A percentile compares a stretch with the other conserved stretches of the same genome.
phyloP scores from a whole-genome alignment of 1,140 invertebrate genomes.

The Drosophila mauritiana region DNA sequence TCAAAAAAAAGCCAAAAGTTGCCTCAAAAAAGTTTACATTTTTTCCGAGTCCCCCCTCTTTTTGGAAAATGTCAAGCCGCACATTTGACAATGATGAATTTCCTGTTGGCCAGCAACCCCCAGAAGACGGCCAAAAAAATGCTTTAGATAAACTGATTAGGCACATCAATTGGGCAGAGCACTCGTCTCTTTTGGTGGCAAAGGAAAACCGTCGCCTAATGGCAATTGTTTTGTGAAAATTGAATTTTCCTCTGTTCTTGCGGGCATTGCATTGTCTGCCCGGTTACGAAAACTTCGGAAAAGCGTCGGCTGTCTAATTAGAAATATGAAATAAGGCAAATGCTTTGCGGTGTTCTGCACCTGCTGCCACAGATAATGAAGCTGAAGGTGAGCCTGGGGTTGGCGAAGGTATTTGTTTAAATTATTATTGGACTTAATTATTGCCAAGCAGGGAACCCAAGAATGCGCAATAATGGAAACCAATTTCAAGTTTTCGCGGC shows the following conservation, averaged over 20 bases:
- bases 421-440: constrained; percentile 84
- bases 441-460: constrained; percentile 48
- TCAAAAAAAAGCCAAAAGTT: constrained; percentile 47
- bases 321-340: constrained; percentile 71
- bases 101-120: constrained; percentile 61
- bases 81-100: constrained; percentile 80
- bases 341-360: constrained; percentile 73
- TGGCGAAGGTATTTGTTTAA: constrained; percentile 76
- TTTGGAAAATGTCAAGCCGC: constrained; percentile 74
- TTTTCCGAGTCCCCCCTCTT: constrained; percentile 22
- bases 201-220: constrained; percentile 35
- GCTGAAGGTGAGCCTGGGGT: constrained; percentile 39
- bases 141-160: constrained; percentile 78
- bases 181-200: too few species aligned
- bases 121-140: constrained; percentile 13
- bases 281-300: constrained; percentile 15
- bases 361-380: constrained; percentile 74
- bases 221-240: constrained; percentile 82
- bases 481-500: constrained; percentile 43
- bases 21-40: constrained; percentile 67
- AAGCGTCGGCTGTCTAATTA: constrained; percentile 66
- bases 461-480: constrained; percentile 64
- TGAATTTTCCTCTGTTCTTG: constrained; percentile 73
- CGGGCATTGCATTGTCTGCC: constrained; percentile 58
- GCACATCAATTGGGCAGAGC: constrained; percentile 72